Conservation (phyloP, 2,797 vertebrate species). For the Channa striata region DNA sequence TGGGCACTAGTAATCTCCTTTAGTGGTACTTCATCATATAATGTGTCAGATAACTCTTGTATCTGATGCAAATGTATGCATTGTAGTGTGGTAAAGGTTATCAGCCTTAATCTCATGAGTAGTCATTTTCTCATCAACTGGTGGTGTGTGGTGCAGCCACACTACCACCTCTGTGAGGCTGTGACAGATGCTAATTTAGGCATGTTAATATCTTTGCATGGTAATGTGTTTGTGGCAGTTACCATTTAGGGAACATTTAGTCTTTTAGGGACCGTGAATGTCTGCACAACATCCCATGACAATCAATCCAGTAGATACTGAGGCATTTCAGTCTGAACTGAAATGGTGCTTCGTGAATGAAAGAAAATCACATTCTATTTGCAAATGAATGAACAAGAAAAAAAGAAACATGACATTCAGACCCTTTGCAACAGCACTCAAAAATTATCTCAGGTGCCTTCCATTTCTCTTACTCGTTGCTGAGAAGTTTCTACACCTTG, state of each 20-base stretch:
- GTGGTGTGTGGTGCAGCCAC: neutral
- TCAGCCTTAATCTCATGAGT: neutral
- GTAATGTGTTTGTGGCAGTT: too few relatives aligned
- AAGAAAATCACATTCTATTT: too few relatives aligned
- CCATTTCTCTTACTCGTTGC: too few relatives aligned
- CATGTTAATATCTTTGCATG: neutral
- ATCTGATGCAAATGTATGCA: too few relatives aligned
- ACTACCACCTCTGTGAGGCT: neutral
- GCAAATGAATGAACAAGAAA: too few relatives aligned
- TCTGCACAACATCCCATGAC: neutral
- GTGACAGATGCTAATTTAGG: neutral
- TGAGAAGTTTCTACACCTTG: too few relatives aligned
- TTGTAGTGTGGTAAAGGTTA: neutral
- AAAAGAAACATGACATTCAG: too few relatives aligned
- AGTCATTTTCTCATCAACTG: neutral
- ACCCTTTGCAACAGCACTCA: too few relatives aligned
- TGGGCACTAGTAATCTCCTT: conserved; percentile 27
- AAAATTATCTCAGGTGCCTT: too few relatives aligned
- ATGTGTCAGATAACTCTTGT: neutral
- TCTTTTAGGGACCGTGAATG: neutral
- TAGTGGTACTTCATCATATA: conserved; percentile 30
- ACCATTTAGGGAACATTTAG: neutral
- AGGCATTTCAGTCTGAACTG: neutral
- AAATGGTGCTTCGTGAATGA: too few relatives aligned
- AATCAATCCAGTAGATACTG: neutral